Percentiles rank a stretch among this genome's conserved stretches.
phyloP scores from a whole-genome alignment of 2,797 vertebrate genomes.

The Taenioides sp. region DNA sequence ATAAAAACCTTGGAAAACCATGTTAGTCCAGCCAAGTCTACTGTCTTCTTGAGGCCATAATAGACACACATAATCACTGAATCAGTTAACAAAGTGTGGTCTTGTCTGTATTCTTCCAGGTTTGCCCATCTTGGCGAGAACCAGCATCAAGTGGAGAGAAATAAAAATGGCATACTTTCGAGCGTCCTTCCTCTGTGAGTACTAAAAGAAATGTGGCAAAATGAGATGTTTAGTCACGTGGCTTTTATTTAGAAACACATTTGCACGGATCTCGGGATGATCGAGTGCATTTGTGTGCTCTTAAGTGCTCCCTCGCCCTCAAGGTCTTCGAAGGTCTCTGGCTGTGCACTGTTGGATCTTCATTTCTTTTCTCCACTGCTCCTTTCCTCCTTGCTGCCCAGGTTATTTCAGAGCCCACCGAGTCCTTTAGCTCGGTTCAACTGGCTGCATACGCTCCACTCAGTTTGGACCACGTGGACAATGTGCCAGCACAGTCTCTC shows the following conservation, averaged over 20 bases:
- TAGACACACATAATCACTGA: neutral
- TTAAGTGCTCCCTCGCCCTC: conserved; percentile 34
- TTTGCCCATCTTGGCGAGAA: conserved; percentile 91
- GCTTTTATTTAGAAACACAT: conserved; percentile 22
- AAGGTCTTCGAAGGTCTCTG: conserved; percentile 17
- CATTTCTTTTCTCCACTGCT: conserved; percentile 2
- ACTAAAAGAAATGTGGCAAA: conserved; percentile 13
- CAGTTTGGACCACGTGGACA: conserved; percentile 42
- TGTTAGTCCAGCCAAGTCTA: too few species aligned
- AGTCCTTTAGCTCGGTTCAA: neutral
- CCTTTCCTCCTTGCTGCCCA: conserved; percentile 10
- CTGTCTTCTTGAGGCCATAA: neutral
- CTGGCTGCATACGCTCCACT: neutral
- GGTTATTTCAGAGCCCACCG: conserved; percentile 12
- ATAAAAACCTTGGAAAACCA: neutral
- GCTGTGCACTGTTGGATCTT: conserved; percentile 32
- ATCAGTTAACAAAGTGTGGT: neutral
- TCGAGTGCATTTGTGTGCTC: conserved; percentile 5
- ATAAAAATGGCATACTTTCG: conserved; percentile 73
- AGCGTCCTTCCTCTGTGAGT: conserved; percentile 90
- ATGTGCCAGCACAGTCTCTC: conserved; percentile 22
- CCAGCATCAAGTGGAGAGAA: conserved; percentile 87
- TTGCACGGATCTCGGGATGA: conserved; percentile 16
- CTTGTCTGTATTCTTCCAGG: conserved; percentile 60
- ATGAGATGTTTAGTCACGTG: conserved; percentile 16